These are phyloP conservation scores for Corythornis madagascariensis DNA, from an alignment of 2,113 vertebrate genomes.

Conservation along the genomic window DNA sequence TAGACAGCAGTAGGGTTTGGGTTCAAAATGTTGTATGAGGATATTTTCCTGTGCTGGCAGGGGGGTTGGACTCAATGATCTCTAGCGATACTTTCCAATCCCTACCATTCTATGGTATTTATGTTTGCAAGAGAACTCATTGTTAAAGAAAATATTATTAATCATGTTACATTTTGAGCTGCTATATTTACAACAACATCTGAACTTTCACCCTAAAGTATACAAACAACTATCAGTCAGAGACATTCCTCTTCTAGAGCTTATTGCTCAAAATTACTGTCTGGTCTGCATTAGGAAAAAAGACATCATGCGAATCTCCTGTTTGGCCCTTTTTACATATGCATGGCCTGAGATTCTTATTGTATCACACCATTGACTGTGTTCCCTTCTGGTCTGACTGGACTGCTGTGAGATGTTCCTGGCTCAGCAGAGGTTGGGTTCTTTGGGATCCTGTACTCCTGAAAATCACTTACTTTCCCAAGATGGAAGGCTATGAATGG, in stretches of 20 bases:
- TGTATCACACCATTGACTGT: rapidly evolving
- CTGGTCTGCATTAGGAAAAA: background rate
- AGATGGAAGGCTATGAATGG: background rate
- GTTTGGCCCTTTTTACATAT: background rate
- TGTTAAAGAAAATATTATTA: background rate
- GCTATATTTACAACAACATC: background rate
- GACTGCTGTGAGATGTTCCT: background rate
- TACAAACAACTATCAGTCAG: background rate
- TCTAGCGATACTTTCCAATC: too few relatives aligned
- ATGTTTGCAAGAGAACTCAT: background rate
- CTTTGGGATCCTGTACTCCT: rapidly evolving
- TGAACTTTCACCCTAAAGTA: background rate
- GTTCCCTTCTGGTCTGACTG: background rate
- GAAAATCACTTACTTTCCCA: rapidly evolving
- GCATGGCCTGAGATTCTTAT: background rate
- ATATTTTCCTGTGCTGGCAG: background rate
- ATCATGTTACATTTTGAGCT: background rate
- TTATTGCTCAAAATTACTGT: background rate
- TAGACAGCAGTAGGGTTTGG: background rate
- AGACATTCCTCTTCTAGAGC: background rate
- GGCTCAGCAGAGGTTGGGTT: rapidly evolving
- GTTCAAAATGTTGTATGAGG: background rate
- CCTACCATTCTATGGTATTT: background rate
- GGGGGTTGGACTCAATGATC: too few relatives aligned
- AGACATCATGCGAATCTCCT: background rate